Evolutionary conservation across 2,113 vertebrate species (phyloP).

Genomic region (Pteruthius melanotis): DNA sequence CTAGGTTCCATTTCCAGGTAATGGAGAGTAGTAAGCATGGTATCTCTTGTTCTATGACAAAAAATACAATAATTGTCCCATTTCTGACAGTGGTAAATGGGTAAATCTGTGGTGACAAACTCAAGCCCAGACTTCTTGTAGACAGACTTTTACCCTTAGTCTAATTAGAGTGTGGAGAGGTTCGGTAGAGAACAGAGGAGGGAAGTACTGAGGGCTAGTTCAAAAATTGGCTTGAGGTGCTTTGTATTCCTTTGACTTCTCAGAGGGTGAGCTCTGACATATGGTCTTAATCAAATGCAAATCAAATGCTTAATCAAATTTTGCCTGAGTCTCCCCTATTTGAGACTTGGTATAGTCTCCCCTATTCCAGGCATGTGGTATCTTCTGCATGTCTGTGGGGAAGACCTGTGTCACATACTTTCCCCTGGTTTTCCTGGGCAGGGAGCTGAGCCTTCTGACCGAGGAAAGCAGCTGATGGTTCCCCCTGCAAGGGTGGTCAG

Average conservation of each 20-base stretch:
- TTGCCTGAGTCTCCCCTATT: not conserved
- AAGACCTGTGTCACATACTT: not conserved
- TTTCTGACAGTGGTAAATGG: not conserved
- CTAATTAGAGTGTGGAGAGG: not conserved
- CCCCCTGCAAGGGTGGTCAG: not conserved
- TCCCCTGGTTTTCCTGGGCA: not conserved
- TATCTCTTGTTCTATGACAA: not conserved
- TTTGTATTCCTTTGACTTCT: not conserved
- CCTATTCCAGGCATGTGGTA: not conserved
- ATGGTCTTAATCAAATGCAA: not conserved
- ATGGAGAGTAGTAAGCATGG: not conserved
- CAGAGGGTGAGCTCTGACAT: not conserved
- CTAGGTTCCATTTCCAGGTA: not conserved
- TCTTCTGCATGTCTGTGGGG: not conserved
- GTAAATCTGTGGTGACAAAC: not conserved
- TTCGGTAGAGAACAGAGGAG: not conserved
- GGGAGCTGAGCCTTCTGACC: not conserved
- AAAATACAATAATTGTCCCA: not conserved
- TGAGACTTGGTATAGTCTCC: too few species aligned
- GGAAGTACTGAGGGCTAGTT: not conserved
- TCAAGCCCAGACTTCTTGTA: not conserved
- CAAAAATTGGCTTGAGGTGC: not conserved
- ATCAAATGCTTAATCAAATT: too few species aligned
- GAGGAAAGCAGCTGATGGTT: not conserved
- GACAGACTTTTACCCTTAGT: not conserved